phyloP scores from a whole-genome alignment of 2,888 invertebrate genomes.

The Adelognathus sp. region DNA sequence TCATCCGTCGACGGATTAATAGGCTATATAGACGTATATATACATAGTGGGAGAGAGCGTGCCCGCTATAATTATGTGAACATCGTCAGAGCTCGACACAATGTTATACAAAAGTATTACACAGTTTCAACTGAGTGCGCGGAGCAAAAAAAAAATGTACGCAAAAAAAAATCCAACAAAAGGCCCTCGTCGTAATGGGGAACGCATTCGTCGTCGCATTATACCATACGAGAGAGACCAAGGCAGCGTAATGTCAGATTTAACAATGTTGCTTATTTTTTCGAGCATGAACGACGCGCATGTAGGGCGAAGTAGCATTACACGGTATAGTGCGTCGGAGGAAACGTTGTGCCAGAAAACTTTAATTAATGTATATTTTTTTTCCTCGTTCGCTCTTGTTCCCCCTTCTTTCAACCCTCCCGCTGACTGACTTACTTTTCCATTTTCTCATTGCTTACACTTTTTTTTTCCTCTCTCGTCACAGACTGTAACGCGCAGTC shows the following conservation, averaged over 20 bases:
- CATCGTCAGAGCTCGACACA: not conserved
- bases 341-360: conserved; percentile 57
- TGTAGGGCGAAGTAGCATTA: not conserved
- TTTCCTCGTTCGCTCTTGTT: conserved; percentile 23
- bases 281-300: not conserved
- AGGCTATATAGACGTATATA: no score
- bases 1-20: conserved; percentile 40
- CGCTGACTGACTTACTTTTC: conserved; percentile 39
- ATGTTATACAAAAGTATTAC: conserved; percentile 7
- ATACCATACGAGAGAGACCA: not conserved
- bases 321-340: no score
- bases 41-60: not conserved
- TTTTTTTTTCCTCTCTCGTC: conserved; percentile 10
- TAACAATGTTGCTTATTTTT: conserved; percentile 54
- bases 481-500: not conserved
- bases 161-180: conserved; percentile 1
- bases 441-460: no score
- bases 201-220: conserved; percentile 25
- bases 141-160: not conserved
- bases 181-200: not conserved
- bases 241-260: conserved; percentile 24
- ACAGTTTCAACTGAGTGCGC: no score
- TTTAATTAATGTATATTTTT: conserved; percentile 63
- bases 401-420: not conserved
- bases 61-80: conserved; percentile 10